Conservation (phyloP, 2,113 vertebrate species). For the Cyprinodon brontotheroides region DNA sequence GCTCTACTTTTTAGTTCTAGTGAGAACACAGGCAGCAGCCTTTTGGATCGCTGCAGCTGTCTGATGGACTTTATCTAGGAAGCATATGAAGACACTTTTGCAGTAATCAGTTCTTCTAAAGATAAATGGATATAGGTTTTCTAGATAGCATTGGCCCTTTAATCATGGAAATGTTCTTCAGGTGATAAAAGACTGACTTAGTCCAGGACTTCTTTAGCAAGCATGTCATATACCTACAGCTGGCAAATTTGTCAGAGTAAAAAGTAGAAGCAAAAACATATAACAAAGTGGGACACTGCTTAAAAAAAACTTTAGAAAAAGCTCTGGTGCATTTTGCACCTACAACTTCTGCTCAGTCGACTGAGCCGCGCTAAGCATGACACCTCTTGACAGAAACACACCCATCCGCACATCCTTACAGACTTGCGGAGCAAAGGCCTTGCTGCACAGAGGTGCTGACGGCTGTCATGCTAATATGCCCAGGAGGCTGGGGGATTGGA, state of each 20-base stretch:
- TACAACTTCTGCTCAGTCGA: conserved; percentile 40
- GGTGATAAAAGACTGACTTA: no score
- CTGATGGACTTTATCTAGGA: no score
- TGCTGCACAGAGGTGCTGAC: conserved; percentile 64
- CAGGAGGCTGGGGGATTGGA: conserved; percentile 43
- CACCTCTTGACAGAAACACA: conserved; percentile 59
- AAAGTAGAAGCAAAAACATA: conserved; percentile 7
- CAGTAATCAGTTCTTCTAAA: no score
- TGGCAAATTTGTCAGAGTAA: conserved; percentile 7
- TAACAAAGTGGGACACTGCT: background rate
- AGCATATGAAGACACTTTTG: no score
- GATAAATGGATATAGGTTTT: no score
- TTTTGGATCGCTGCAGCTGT: no score
- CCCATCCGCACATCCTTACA: conserved; percentile 44
- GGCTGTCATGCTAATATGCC: conserved; percentile 72
- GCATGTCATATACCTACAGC: background rate
- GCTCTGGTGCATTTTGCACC: conserved; percentile 12
- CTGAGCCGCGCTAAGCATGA: conserved; percentile 45
- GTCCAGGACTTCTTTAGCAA: background rate
- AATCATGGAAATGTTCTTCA: no score
- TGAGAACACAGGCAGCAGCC: no score
- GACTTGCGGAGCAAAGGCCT: conserved; percentile 59
- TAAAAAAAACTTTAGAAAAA: conserved; percentile 7
- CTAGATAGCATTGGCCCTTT: no score
- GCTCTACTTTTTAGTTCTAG: no score